Evolutionary conservation across 2,888 invertebrate species (phyloP).

Genomic region (Allacma fusca): DNA sequence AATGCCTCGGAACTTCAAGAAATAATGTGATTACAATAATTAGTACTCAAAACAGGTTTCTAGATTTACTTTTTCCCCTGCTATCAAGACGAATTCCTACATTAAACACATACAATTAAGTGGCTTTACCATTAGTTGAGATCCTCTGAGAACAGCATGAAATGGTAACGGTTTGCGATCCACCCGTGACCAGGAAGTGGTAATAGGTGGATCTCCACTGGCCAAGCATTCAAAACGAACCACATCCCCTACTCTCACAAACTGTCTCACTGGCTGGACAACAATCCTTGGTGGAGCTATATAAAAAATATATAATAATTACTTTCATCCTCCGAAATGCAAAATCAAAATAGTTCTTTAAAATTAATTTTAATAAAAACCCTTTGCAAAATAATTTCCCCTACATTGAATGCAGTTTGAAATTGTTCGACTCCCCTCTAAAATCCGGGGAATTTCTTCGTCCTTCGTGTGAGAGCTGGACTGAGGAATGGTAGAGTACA

Average conservation of each 20-base stretch:
- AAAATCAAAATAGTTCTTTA: too few species aligned
- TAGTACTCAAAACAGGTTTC: too few species aligned
- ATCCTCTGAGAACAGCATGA: conserved; percentile 72
- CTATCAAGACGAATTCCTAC: too few species aligned
- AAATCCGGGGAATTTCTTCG: conserved; percentile 67
- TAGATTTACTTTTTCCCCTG: too few species aligned
- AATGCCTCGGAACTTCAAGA: conserved; percentile 79
- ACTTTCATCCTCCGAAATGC: too few species aligned
- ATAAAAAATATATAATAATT: conserved; percentile 56
- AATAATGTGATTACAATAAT: too few species aligned
- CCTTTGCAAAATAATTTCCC: background rate
- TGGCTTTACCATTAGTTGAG: conserved; percentile 65
- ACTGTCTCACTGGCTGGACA: conserved; percentile 75
- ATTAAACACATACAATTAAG: conserved; percentile 62
- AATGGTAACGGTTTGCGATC: conserved; percentile 71
- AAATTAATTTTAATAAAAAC: too few species aligned
- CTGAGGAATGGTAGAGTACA: conserved; percentile 61
- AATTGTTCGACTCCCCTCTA: conserved; percentile 70
- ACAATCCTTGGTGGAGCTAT: conserved; percentile 75
- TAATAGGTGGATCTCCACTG: conserved; percentile 76
- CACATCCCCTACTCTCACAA: conserved; percentile 78
- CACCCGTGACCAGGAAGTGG: conserved; percentile 77
- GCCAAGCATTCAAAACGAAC: conserved; percentile 79
- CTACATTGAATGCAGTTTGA: conserved; percentile 67
- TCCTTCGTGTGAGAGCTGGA: conserved; percentile 38